These are phyloP conservation scores for Zaprionus camerounensis DNA, from an alignment of 1,140 invertebrate species.

Conservation along the genomic window DNA sequence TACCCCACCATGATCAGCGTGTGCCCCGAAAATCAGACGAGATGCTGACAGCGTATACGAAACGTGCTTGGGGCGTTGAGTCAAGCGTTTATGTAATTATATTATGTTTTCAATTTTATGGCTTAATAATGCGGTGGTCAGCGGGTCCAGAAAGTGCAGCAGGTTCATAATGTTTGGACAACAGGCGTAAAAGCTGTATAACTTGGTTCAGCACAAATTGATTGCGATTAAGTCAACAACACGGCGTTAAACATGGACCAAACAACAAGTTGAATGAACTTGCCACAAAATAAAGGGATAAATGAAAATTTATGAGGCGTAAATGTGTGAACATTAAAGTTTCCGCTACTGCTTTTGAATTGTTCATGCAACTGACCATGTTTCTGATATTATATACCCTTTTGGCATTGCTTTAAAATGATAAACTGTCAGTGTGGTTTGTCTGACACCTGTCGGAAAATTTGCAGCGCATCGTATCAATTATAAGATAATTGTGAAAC, in stretches of 20 bases:
- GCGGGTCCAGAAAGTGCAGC: conserved; percentile 20
- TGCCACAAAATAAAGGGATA: conserved; percentile 52
- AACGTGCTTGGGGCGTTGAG: conserved; percentile 62
- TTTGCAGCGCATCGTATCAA: conserved; percentile 54
- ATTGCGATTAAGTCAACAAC: conserved; percentile 75
- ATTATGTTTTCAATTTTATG: conserved; percentile 83
- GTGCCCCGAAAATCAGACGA: conserved; percentile 53
- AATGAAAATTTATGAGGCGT: conserved; percentile 76
- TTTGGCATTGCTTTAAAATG: conserved; percentile 34
- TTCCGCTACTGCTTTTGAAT: conserved; percentile 58
- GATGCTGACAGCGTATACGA: conserved; percentile 29
- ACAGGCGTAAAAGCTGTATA: conserved; percentile 69
- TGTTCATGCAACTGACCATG: not conserved
- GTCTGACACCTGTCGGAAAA: conserved; percentile 65
- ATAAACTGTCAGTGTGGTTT: conserved; percentile 19
- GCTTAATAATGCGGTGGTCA: conserved; percentile 74
- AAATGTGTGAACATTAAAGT: conserved; percentile 80
- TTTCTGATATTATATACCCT: not conserved
- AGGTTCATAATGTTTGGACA: conserved; percentile 58
- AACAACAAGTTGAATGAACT: conserved; percentile 65
- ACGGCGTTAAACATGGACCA: conserved; percentile 64
- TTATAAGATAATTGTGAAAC: conserved; percentile 51
- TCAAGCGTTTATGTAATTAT: conserved; percentile 79
- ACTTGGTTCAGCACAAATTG: conserved; percentile 60
- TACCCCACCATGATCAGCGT: conserved; percentile 43